phyloP scores from a whole-genome alignment of 2,888 invertebrate genomes.

The Antheraea assamensis region DNA sequence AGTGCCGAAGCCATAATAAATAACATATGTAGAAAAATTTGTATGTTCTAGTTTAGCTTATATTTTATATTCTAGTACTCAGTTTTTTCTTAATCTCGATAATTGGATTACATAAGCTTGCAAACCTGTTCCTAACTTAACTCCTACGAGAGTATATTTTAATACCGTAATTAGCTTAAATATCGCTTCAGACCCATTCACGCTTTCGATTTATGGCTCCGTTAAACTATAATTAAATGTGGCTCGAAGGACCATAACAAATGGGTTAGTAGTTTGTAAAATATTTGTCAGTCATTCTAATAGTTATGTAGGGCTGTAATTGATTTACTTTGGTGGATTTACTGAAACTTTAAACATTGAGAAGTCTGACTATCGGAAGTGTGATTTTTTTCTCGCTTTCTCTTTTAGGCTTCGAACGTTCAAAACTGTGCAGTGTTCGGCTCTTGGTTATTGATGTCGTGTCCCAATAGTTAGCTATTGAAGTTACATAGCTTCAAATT shows the following conservation, averaged over 20 bases:
- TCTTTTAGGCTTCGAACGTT: no score
- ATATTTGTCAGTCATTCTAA: background rate
- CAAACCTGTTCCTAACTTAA: background rate
- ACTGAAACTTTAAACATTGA: background rate
- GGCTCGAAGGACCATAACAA: constrained; percentile 19
- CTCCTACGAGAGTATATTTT: constrained; percentile 12
- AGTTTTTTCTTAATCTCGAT: background rate
- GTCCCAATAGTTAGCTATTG: no score
- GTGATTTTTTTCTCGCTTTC: no score
- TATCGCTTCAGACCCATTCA: constrained; percentile 1
- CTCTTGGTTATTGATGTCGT: no score
- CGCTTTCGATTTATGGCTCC: constrained; percentile 9
- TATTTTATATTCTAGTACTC: background rate
- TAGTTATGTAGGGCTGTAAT: background rate
- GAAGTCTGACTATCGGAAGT: no score
- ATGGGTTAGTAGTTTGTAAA: background rate
- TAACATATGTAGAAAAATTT: no score
- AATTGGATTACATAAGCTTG: background rate
- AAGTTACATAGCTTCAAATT: no score
- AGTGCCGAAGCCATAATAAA: no score
- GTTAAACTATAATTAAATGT: constrained; percentile 6
- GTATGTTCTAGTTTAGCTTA: no score
- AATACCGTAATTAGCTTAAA: constrained; percentile 14
- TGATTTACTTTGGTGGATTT: background rate
- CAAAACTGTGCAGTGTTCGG: no score